Conservation (phyloP, 2,113 vertebrate genomes). For the Fregata magnificens region DNA sequence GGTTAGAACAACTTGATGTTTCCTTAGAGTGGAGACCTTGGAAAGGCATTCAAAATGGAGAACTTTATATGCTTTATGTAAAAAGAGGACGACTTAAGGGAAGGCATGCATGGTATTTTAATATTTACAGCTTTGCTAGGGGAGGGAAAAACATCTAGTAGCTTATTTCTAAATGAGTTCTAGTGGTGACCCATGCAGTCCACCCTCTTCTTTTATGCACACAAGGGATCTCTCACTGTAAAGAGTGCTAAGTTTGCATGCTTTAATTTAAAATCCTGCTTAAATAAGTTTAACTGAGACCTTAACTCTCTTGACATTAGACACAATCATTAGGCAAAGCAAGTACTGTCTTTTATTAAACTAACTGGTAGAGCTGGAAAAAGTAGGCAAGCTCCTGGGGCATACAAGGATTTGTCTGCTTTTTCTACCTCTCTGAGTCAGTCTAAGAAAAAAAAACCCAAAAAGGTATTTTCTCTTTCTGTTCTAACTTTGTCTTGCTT, state of each 20-base stretch:
- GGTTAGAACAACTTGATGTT: neutral
- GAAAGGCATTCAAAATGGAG: neutral
- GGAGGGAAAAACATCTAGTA: neutral
- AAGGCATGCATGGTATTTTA: neutral
- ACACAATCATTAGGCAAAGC: conserved; percentile 21
- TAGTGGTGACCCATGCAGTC: neutral
- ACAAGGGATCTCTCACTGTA: neutral
- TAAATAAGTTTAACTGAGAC: conserved; percentile 25
- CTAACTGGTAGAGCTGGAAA: neutral
- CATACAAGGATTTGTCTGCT: neutral
- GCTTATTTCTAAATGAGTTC: neutral
- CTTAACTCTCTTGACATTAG: conserved; percentile 33
- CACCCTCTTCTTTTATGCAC: neutral
- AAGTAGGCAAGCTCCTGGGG: neutral
- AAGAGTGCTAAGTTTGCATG: neutral
- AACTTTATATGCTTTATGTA: neutral
- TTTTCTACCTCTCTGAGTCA: neutral
- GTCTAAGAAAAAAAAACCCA: neutral
- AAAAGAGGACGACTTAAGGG: neutral
- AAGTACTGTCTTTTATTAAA: conserved; percentile 16
- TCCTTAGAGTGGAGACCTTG: neutral
- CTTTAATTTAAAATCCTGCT: conserved; percentile 43
- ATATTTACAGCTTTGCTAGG: neutral
- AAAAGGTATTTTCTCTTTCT: neutral
- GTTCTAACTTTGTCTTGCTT: neutral